phyloP scores from a whole-genome alignment of 2,113 vertebrate genomes.

The Corythornis vintsioides region DNA sequence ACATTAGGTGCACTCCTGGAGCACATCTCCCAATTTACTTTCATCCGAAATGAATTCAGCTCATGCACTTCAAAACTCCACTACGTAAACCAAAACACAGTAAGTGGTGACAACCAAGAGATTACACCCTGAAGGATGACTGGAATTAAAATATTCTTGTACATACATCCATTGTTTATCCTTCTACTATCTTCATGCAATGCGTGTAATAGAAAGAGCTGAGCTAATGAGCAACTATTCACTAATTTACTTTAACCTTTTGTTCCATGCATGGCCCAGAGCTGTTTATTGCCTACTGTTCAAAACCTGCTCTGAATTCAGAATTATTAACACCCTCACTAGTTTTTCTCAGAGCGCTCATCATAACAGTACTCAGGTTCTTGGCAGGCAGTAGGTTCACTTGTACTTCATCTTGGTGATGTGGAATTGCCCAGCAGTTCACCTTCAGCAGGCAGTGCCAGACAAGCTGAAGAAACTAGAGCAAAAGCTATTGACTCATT shows the following conservation, averaged over 20 bases:
- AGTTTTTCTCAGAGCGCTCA: background rate
- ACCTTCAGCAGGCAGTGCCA: background rate
- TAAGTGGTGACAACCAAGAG: background rate
- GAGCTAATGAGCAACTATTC: background rate
- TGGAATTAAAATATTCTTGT: background rate
- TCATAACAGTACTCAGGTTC: background rate
- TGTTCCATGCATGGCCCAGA: background rate
- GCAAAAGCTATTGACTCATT: background rate
- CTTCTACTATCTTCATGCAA: background rate
- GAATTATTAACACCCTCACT: background rate
- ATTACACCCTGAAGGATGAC: background rate
- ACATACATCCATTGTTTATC: background rate
- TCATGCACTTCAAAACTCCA: background rate
- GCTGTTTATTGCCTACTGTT: background rate
- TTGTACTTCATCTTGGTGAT: background rate
- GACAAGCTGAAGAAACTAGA: background rate
- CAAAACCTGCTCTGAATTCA: background rate
- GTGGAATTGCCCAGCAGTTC: background rate
- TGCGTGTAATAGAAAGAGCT: background rate
- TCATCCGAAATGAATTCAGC: background rate
- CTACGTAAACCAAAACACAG: background rate
- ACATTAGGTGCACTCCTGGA: background rate
- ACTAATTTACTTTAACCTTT: slow-evolving; percentile 7
- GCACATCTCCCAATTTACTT: background rate
- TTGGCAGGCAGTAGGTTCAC: background rate